These are phyloP conservation scores for Drosophila austrosaltans DNA, from an alignment of 2,888 invertebrate species.

Conservation along the genomic window DNA sequence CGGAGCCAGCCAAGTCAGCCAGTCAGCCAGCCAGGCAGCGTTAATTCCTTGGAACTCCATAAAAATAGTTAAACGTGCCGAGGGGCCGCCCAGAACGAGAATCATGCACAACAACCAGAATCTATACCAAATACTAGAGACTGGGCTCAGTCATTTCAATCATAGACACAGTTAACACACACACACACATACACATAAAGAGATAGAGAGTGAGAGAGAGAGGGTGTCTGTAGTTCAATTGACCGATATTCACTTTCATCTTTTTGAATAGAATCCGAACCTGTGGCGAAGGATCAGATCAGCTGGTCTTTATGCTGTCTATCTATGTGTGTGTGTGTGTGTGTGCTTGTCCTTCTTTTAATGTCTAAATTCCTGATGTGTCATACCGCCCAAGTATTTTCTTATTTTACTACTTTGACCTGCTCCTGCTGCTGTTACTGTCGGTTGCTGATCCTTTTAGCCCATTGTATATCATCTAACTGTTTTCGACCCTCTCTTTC, in stretches of 20 bases:
- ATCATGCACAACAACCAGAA: background rate
- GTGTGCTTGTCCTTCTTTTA: constrained; percentile 52
- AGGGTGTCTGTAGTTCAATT: constrained; percentile 49
- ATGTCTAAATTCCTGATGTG: constrained; percentile 74
- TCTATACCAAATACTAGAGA: background rate
- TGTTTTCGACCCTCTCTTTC: constrained; percentile 47
- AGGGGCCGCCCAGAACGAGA: constrained; percentile 70
- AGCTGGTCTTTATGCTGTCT: constrained; percentile 24
- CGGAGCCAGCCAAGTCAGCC: constrained; percentile 30
- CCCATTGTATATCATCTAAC: constrained; percentile 60
- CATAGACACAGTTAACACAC: background rate
- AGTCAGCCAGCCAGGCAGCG: constrained; percentile 45
- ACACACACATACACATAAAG: background rate
- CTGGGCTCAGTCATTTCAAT: constrained; percentile 44
- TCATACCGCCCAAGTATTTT: constrained; percentile 67
- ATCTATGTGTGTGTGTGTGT: constrained; percentile 36
- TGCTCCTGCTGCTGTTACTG: constrained; percentile 43
- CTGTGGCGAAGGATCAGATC: constrained; percentile 43
- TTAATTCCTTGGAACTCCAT: constrained; percentile 73
- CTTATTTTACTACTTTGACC: constrained; percentile 16
- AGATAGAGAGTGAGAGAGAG: background rate
- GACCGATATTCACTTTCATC: constrained; percentile 74
- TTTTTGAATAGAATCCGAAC: constrained; percentile 61
- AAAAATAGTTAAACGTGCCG: constrained; percentile 75
- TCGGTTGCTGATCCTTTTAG: constrained; percentile 47